These are phyloP conservation scores for Drosophila koepferae DNA, from an alignment of 2,888 invertebrate species.

Conservation along the genomic window DNA sequence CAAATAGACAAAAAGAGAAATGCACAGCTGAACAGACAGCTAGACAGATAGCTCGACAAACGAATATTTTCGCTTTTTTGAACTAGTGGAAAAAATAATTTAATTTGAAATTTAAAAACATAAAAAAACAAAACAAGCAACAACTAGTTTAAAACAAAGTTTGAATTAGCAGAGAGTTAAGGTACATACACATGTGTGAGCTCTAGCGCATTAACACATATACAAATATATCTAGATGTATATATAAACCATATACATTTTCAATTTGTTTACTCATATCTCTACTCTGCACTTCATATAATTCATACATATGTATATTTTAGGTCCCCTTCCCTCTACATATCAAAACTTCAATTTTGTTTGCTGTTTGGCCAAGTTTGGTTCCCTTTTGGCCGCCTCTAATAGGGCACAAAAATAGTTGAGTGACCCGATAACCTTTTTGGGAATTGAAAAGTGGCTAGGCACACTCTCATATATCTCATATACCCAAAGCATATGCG, in stretches of 20 bases:
- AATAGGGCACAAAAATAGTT: constrained; percentile 70
- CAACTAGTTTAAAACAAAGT: background rate
- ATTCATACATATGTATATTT: too few species aligned
- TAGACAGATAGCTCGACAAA: background rate
- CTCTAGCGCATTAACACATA: background rate
- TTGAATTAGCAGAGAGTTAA: background rate
- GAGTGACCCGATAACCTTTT: constrained; percentile 30
- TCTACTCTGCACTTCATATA: background rate
- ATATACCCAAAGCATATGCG: constrained; percentile 33
- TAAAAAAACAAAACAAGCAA: background rate
- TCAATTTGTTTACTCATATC: background rate
- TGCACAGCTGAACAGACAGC: background rate
- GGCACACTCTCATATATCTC: background rate
- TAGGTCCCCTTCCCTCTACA: background rate
- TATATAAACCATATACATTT: background rate
- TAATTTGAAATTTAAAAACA: background rate
- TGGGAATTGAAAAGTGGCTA: constrained; percentile 22
- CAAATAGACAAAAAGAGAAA: background rate
- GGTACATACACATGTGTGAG: background rate
- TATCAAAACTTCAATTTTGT: background rate
- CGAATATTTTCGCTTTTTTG: background rate
- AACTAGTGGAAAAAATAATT: background rate
- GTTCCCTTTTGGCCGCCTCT: constrained; percentile 16
- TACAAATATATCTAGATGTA: background rate
- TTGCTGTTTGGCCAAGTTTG: constrained; percentile 3